These are phyloP conservation scores for Cinclus cinclus DNA, from an alignment of 2,113 vertebrate species.

Conservation along the genomic window DNA sequence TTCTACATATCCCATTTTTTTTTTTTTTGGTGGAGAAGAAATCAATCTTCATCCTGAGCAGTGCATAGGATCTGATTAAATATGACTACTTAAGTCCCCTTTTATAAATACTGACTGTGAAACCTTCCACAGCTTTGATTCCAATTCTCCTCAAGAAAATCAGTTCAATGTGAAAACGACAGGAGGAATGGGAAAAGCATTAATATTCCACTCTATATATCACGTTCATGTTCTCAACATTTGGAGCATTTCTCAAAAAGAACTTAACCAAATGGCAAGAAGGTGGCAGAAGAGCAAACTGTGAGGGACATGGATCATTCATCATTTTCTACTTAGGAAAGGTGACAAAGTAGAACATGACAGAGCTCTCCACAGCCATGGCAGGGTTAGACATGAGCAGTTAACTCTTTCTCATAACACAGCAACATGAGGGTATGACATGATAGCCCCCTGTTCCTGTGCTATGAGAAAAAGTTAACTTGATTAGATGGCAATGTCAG, in stretches of 20 bases:
- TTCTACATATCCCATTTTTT: background rate
- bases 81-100: background rate
- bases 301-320: background rate
- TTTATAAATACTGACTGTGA: background rate
- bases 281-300: background rate
- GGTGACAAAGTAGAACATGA: background rate
- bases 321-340: background rate
- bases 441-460: too few species aligned
- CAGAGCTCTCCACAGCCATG: background rate
- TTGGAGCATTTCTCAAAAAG: background rate
- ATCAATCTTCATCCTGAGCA: background rate
- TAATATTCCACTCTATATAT: background rate
- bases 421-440: background rate
- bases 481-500: background rate
- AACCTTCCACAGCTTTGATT: background rate
- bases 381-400: background rate
- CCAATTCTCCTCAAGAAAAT: background rate
- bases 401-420: background rate
- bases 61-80: background rate
- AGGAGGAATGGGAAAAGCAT: background rate
- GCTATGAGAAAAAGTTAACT: background rate
- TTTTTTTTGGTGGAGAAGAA: background rate
- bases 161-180: background rate
- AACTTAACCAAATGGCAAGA: background rate
- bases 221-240: fast-evolving